phyloP scores from a whole-genome alignment of 1,140 invertebrate genomes.

The Leucophenga varia region DNA sequence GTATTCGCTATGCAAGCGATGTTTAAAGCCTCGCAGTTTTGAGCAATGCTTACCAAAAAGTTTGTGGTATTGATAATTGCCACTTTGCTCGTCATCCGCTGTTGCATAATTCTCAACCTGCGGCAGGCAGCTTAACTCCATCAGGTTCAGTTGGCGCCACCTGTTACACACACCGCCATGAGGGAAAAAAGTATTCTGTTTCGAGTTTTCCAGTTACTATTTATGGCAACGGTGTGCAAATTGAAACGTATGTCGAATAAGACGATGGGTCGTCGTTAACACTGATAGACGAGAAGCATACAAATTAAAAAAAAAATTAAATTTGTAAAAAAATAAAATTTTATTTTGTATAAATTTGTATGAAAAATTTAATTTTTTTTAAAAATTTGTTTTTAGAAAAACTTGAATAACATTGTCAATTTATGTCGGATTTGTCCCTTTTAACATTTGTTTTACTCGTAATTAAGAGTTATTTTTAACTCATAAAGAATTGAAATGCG shows the following conservation, averaged over 20 bases:
- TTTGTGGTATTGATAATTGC: background rate
- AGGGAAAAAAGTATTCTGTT: background rate
- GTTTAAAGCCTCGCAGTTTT: too few relatives aligned
- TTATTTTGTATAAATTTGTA: too few relatives aligned
- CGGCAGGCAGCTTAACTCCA: background rate
- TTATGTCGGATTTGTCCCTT: too few relatives aligned
- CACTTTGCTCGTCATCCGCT: background rate
- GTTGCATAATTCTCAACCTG: background rate
- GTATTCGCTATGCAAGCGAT: too few relatives aligned
- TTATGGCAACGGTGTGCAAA: slow-evolving; percentile 1
- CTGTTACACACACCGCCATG: too few relatives aligned
- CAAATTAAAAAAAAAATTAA: too few relatives aligned
- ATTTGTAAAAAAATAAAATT: too few relatives aligned
- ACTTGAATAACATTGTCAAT: too few relatives aligned
- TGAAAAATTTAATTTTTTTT: too few relatives aligned
- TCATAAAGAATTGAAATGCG: too few relatives aligned
- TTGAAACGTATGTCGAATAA: background rate
- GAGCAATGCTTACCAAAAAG: background rate
- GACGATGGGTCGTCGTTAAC: slow-evolving; percentile 5
- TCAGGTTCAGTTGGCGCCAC: background rate
- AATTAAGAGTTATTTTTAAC: too few relatives aligned
- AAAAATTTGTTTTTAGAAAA: slow-evolving; percentile 3
- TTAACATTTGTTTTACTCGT: too few relatives aligned
- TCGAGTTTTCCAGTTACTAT: slow-evolving; percentile 7
- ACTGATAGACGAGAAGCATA: slow-evolving; percentile 1